Base-by-base conservation (phyloP, 1,140 invertebrate genomes). In the Liolophura sinensis region DNA sequence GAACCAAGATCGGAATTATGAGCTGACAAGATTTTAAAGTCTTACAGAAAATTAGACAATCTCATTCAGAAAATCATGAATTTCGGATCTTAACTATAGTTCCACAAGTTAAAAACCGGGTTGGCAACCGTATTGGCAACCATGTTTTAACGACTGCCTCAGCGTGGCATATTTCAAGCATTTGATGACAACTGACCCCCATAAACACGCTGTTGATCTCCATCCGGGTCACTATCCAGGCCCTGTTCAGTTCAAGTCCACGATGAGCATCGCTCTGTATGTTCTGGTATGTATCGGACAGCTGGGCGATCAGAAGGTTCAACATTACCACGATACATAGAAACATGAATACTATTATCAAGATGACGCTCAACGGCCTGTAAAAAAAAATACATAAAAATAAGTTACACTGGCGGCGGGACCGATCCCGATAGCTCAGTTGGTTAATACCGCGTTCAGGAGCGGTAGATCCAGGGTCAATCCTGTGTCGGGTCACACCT, bases 271-370 rank as follows among this genome's bases (percentile, higher is more conserved):
- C 77, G 12, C 70, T 68, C 60, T 80, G 77, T 0, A 78, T 74
- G 60, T 77, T 73, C 64, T 80, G 78, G 67, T 80, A 80, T 9
- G 78, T 78, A 66, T 80, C 78, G 27, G 71, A 73, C 15, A 78
- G 66, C 58, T 80, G 78, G n/a, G 78, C 78, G 40, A 80, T 80
- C 16, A 80, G 67, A 47, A 80, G 78, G 61, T 75, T 80, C 6
- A 80, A 65, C 14, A 80, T 58, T 7, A 80, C 64, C 15, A 80
- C 76, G 58, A 69, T 72, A 60, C 75, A 77, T 16, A 73, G 75
- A 61, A 80, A 76, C 64, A 80, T 69, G 67, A 80, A 80, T n/a
- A 68, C 60, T 25, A 78, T 68, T 74, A 78, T 80, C 20, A 80
- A 59, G 22, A 80, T 73, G 27, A 70, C 71, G 64, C 77, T 75